Conservation (phyloP, 2,113 vertebrate genomes). For the Anas platyrhynchos region DNA sequence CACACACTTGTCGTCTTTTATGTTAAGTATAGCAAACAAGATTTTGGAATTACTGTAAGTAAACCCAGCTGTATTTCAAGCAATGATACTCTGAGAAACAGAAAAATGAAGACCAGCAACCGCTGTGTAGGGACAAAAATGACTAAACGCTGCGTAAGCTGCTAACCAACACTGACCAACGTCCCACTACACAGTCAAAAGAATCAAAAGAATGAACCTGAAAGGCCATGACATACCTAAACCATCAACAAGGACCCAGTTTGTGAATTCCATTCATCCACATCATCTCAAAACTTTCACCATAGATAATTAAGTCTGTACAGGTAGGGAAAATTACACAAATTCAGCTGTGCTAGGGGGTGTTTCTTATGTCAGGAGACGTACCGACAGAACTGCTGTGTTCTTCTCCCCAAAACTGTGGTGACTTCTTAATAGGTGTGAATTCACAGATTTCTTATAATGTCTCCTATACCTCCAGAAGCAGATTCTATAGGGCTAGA, state of each 20-base stretch:
- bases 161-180: neutral
- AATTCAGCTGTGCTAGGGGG: accelerated
- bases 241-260: neutral
- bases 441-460: neutral
- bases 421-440: neutral
- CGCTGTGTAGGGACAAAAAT: neutral
- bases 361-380: neutral
- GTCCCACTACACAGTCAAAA: neutral
- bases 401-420: neutral
- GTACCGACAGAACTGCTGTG: neutral
- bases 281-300: neutral
- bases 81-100: neutral
- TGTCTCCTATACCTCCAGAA: neutral
- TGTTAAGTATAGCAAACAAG: neutral
- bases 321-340: neutral
- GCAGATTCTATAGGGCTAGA: neutral
- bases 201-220: neutral
- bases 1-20: conserved; percentile 1
- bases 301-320: neutral
- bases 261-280: neutral
- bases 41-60: neutral
- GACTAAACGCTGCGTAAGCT: neutral
- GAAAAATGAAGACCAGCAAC: neutral
- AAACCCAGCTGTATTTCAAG: neutral
- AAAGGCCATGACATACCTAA: neutral